Conservation (phyloP, 2,113 vertebrate species). For the Cyanoderma ruficeps region DNA sequence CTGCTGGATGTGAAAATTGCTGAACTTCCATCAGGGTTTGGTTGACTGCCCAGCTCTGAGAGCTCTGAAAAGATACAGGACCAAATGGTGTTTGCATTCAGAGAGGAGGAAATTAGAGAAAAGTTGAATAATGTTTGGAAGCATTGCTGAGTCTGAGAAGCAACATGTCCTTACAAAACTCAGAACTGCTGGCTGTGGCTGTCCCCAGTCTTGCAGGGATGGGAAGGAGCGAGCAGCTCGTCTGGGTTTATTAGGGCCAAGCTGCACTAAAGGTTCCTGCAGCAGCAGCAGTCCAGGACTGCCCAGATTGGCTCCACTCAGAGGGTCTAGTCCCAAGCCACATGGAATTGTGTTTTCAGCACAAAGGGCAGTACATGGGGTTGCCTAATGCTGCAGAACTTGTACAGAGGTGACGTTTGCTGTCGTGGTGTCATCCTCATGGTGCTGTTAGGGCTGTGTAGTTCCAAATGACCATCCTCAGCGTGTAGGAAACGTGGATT, state of each 20-base stretch:
- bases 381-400: neutral
- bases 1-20: neutral
- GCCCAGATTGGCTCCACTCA: neutral
- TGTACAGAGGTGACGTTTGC: neutral
- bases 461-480: neutral
- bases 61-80: neutral
- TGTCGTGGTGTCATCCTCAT: fast-evolving
- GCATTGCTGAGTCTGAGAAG: neutral
- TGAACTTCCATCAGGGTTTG: neutral
- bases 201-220: neutral
- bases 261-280: neutral
- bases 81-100: neutral
- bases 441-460: neutral
- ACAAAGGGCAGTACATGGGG: neutral
- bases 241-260: neutral
- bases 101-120: neutral
- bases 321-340: neutral
- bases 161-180: neutral
- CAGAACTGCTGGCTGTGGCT: neutral
- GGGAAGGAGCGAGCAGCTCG: neutral
- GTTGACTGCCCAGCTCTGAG: neutral
- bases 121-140: neutral
- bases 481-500: neutral
- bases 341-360: neutral
- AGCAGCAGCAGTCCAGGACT: neutral